Percentiles rank a stretch among this genome's conserved stretches.
phyloP scores from a whole-genome alignment of 2,113 vertebrate genomes.

The Ivindomyrus marchei region DNA sequence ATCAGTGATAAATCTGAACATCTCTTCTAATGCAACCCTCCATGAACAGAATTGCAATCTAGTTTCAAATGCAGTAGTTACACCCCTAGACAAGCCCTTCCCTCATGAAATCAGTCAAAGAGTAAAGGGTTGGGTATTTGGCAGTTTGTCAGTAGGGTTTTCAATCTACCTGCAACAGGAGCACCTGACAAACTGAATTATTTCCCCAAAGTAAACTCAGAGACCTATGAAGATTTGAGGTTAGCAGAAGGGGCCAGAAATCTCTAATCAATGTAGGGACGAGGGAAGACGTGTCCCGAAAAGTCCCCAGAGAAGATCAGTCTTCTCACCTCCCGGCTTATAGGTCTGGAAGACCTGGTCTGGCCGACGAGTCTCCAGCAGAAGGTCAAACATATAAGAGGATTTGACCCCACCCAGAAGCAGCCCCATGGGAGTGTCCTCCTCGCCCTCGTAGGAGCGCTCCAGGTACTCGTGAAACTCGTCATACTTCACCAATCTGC shows the following conservation, averaged over 20 bases:
- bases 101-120: neutral
- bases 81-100: neutral
- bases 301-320: neutral
- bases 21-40: neutral
- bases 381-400: conserved; percentile 96
- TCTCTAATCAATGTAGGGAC: neutral
- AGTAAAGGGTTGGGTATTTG: neutral
- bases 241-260: neutral
- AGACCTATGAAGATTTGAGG: neutral
- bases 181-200: neutral
- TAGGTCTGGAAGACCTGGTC: conserved; percentile 93
- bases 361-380: conserved; percentile 82
- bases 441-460: conserved; percentile 89
- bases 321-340: conserved; percentile 84
- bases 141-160: neutral
- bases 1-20: conserved; percentile 15
- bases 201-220: neutral
- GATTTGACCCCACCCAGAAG: conserved; percentile 94
- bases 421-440: conserved; percentile 89
- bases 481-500: conserved; percentile 94
- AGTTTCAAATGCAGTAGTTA: neutral
- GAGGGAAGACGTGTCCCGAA: neutral
- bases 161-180: neutral
- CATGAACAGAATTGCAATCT: neutral
- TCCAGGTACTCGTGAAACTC: conserved; percentile 98